Evolutionary conservation across 1,140 invertebrate species (phyloP), one percentile per base, ranked within the genome.

Genomic region (Sycobia sp.): DNA sequence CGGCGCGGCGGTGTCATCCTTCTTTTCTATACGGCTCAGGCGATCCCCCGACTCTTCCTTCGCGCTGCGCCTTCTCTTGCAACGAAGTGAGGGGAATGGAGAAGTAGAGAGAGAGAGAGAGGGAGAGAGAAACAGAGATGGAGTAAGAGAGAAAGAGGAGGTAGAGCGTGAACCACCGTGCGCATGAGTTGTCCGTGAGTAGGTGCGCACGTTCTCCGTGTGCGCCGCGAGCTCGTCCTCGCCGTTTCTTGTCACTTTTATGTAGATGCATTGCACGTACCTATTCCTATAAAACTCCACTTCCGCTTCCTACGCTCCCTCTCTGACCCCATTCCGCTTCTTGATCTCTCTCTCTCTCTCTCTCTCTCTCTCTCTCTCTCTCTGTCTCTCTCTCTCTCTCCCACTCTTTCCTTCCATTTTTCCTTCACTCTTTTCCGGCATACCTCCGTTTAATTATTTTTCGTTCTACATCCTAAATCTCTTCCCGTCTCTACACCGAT

Each of bases 181-280:
- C n/a, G n/a, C n/a, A n/a, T n/a, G n/a, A n/a, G n/a, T n/a, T n/a
- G n/a, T n/a, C n/a, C n/a, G n/a, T n/a, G n/a, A n/a, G n/a, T n/a
- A n/a, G n/a, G n/a, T n/a, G n/a, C n/a, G n/a, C n/a, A n/a, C n/a
- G n/a, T n/a, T n/a, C n/a, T n/a, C n/a, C n/a, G n/a, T n/a, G n/a
- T n/a, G n/a, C n/a, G n/a, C n/a, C n/a, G n/a, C n/a, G 9, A 1
- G 16, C 51, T n/a, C 36, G 20, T 53, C 13, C 18, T 53, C 36
- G 1, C 22, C 22, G n/a, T 11, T 18, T 11, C 39, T 32, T 57
- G 32, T 47, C 43, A 36, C 29, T 56, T 54, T 56, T 56, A 56
- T 56, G 53, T 44, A 56, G 53, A 56, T 56, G 53, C 53, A 56
- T 56, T 32, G 53, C 39, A 43, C 36, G 36, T 41, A 39, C 16